Conservation (phyloP, 2,113 vertebrate species). For the Paedocypris sp. region DNA sequence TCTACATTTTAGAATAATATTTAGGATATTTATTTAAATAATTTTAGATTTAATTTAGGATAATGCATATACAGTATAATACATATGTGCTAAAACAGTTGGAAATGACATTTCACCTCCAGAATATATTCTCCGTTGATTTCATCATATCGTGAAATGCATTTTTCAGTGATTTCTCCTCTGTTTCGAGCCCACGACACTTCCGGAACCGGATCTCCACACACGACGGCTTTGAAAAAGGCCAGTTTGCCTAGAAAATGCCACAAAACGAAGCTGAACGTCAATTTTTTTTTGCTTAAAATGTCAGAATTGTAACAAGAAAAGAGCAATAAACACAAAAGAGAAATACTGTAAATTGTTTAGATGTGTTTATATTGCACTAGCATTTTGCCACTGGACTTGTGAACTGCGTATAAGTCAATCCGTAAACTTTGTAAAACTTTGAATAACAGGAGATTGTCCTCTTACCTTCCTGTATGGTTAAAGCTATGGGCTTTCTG, state of each 20-base stretch:
- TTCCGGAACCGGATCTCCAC: slow-evolving; percentile 64
- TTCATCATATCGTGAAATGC: slow-evolving; percentile 49
- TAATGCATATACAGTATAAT: neutral
- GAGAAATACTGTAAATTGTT: no score
- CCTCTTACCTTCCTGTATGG: slow-evolving; percentile 69
- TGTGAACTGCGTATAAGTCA: no score
- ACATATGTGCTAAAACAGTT: neutral
- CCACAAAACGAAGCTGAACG: neutral
- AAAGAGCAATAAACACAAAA: no score
- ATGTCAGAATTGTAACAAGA: no score
- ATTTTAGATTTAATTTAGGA: neutral
- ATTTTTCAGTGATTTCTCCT: slow-evolving; percentile 60
- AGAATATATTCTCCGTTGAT: slow-evolving; percentile 61
- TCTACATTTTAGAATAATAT: no score
- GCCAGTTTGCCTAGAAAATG: slow-evolving; percentile 67
- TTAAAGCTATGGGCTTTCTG: slow-evolving; percentile 67
- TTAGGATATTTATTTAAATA: no score
- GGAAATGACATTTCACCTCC: slow-evolving; percentile 52
- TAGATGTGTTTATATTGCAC: no score
- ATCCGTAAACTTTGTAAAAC: no score
- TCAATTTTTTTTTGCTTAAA: no score
- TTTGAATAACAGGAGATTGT: no score
- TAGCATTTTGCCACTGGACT: no score
- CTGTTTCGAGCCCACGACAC: slow-evolving; percentile 65
- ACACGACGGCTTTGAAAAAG: slow-evolving; percentile 68